These are phyloP conservation scores for Otolemur garnettii DNA, from an alignment of 2,113 vertebrate genomes.

Conservation along the genomic window DNA sequence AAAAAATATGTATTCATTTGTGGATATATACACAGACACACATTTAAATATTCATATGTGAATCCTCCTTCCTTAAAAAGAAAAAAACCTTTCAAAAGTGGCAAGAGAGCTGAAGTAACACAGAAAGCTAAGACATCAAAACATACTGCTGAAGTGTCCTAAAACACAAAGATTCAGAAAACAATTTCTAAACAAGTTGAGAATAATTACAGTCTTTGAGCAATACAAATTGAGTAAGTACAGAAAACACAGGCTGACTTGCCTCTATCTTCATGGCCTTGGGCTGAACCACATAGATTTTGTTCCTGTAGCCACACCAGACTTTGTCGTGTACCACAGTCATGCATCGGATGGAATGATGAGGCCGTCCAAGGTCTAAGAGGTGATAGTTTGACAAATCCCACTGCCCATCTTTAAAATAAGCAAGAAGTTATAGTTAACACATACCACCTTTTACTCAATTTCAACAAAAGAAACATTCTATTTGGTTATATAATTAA, in stretches of 20 bases:
- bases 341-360: conserved; percentile 98
- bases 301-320: conserved; percentile 99
- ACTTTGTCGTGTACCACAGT: conserved; percentile 98
- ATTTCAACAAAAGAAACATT: conserved; percentile 55
- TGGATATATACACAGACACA: not conserved
- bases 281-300: conserved; percentile 97
- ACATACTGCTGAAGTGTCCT: not conserved
- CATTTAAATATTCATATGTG: not conserved
- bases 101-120: conserved; percentile 23
- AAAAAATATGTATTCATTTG: not conserved
- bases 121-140: not conserved
- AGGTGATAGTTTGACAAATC: conserved; percentile 98
- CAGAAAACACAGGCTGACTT: conserved; percentile 65
- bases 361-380: conserved; percentile 94
- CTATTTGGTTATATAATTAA: not conserved
- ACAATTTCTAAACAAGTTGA: not conserved
- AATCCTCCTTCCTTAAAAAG: not conserved
- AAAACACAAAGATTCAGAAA: conserved; percentile 13
- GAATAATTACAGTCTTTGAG: not conserved
- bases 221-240: conserved; percentile 8
- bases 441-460: not conserved
- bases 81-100: not conserved
- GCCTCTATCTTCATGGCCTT: conserved; percentile 99
- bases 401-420: conserved; percentile 96
- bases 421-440: conserved; percentile 32